Conservation (phyloP, 2,888 invertebrate species). For the Nephrocerus scutellatus region DNA sequence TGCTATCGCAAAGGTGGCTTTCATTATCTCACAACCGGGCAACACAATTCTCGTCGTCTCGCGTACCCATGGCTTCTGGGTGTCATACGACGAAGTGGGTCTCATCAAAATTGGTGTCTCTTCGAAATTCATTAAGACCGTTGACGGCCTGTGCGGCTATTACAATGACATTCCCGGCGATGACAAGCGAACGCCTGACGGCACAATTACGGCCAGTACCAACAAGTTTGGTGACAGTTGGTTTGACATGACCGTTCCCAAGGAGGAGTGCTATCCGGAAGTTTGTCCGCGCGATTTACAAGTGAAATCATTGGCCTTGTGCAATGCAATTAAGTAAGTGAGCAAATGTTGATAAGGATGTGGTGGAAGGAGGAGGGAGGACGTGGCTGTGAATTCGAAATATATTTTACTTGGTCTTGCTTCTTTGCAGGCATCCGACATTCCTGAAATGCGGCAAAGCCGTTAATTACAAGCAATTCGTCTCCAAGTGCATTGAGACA, state of each 20-base stretch:
- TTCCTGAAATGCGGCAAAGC: slow-evolving; percentile 58
- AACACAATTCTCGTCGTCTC: slow-evolving; percentile 63
- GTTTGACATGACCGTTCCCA: slow-evolving; percentile 50
- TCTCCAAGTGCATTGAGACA: slow-evolving; percentile 66
- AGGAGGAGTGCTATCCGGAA: slow-evolving; percentile 53
- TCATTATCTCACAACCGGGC: slow-evolving; percentile 63
- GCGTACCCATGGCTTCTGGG: slow-evolving; percentile 64
- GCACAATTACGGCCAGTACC: slow-evolving; percentile 54
- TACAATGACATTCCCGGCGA: slow-evolving; percentile 61
- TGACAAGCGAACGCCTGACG: slow-evolving; percentile 67
- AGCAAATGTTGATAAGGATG: background rate
- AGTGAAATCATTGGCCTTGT: slow-evolving; percentile 60
- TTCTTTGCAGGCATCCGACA: slow-evolving; percentile 52
- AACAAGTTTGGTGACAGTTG: slow-evolving; percentile 72
- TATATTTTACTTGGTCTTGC: slow-evolving; percentile 1
- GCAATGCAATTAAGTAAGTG: slow-evolving; percentile 60
- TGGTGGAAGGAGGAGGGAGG: background rate
- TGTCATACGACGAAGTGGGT: slow-evolving; percentile 62
- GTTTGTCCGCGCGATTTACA: slow-evolving; percentile 58
- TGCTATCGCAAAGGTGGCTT: slow-evolving; percentile 48
- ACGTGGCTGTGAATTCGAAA: background rate
- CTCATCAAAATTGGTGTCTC: slow-evolving; percentile 66
- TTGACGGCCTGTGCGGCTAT: slow-evolving; percentile 75
- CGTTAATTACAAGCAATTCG: slow-evolving; percentile 61
- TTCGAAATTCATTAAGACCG: slow-evolving; percentile 54